A percentile compares a stretch with the other conserved stretches of the same genome.
Evolutionary conservation across 2,888 invertebrate genomes (phyloP).

Genomic region (Lepeophtheirus nordmannii): DNA sequence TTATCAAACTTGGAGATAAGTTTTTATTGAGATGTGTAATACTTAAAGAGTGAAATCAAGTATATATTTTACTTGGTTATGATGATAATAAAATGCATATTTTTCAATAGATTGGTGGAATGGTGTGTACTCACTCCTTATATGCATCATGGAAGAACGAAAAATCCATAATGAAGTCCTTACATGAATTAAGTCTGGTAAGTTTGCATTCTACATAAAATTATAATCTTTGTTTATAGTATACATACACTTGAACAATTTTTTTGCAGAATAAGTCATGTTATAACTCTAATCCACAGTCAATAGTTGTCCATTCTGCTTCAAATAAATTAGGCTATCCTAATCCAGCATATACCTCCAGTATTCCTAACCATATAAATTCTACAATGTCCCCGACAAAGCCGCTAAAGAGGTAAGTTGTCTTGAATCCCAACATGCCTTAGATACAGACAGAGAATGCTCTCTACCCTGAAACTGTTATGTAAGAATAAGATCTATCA

Average conservation of each 20-base stretch:
- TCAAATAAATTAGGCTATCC: too few relatives aligned
- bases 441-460: too few relatives aligned
- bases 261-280: neutral
- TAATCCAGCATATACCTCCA: too few relatives aligned
- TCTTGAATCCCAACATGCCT: too few relatives aligned
- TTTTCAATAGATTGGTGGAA: conserved; percentile 12
- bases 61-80: neutral
- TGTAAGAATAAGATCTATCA: too few relatives aligned
- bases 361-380: too few relatives aligned
- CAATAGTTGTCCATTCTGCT: neutral
- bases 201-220: neutral
- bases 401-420: too few relatives aligned
- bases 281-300: neutral
- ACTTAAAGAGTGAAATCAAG: neutral
- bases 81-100: neutral
- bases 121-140: conserved; percentile 11
- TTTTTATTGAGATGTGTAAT: too few relatives aligned
- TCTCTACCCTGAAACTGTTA: too few relatives aligned
- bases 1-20: too few relatives aligned
- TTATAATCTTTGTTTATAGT: neutral
- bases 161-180: conserved; percentile 16
- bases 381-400: too few relatives aligned
- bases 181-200: conserved; percentile 16
- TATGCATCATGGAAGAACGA: conserved; percentile 18
- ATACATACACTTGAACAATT: neutral